Evolutionary conservation across 2,888 invertebrate species (phyloP).

Genomic region (Pristionchus exspectatus): DNA sequence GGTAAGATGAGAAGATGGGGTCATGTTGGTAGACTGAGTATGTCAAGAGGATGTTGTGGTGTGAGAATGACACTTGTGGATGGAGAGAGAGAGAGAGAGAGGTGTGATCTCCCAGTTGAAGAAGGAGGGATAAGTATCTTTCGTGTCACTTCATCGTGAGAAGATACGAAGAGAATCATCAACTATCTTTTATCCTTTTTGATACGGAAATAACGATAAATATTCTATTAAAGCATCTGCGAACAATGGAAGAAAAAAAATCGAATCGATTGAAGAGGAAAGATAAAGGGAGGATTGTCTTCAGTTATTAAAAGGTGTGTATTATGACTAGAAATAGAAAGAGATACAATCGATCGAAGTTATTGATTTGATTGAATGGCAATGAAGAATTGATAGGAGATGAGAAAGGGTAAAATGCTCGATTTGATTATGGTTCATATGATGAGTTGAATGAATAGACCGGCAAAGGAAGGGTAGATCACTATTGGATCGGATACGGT

Average conservation of each 20-base stretch:
- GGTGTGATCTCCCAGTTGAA: background rate
- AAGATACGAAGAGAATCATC: background rate
- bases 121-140: background rate
- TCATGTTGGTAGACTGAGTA: constrained; percentile 13
- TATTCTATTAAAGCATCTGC: constrained; percentile 28
- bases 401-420: constrained; percentile 17
- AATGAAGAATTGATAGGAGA: background rate
- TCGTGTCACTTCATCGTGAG: background rate
- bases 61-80: constrained; percentile 42
- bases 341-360: constrained; percentile 26
- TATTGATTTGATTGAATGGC: background rate
- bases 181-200: constrained; percentile 21
- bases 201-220: constrained; percentile 2
- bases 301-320: background rate
- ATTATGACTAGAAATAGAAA: constrained; percentile 9
- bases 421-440: constrained; percentile 20
- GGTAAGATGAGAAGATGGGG: background rate
- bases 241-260: background rate
- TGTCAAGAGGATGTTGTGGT: constrained; percentile 42
- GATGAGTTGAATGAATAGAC: constrained; percentile 40
- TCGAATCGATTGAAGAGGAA: constrained; percentile 1
- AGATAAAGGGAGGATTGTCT: background rate
- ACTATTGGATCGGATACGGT: background rate
- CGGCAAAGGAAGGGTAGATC: background rate
- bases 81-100: constrained; percentile 41